Conservation (phyloP, 1,140 invertebrate species). For the Papilio polytes region DNA sequence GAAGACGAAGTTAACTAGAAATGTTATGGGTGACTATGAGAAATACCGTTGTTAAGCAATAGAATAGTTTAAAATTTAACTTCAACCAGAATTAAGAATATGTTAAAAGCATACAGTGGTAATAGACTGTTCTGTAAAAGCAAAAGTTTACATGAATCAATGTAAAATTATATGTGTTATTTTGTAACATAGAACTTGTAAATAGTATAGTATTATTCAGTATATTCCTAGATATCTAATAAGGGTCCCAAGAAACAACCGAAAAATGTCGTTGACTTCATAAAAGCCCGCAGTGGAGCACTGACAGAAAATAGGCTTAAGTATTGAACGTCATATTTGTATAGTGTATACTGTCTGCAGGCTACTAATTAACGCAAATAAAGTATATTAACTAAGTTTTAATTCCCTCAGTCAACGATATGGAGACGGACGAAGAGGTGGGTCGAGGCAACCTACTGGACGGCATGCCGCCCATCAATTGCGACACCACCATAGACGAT, state of each 20-base stretch:
- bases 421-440: slow-evolving; percentile 75
- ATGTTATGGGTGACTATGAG: neutral
- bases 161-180: neutral
- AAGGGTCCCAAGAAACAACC: too few relatives aligned
- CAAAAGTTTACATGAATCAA: too few relatives aligned
- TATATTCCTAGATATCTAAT: too few relatives aligned
- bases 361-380: neutral
- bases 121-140: neutral
- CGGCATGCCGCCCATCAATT: slow-evolving; percentile 71
- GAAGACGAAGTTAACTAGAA: neutral
- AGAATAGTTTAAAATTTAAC: neutral
- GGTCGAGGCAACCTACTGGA: slow-evolving; percentile 66
- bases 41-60: neutral
- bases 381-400: neutral
- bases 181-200: too few relatives aligned
- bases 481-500: slow-evolving; percentile 62
- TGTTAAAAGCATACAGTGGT: too few relatives aligned
- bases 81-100: neutral
- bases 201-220: too few relatives aligned
- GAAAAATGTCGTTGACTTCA: too few relatives aligned
- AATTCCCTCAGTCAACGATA: slow-evolving; percentile 45
- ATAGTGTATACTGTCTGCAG: neutral
- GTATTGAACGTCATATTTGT: too few relatives aligned
- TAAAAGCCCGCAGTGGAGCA: too few relatives aligned
- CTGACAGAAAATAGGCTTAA: too few relatives aligned